Evolutionary conservation across 1,140 invertebrate species (phyloP), one percentile per base, ranked within the genome.

Genomic region (Potamilus streckersoni): DNA sequence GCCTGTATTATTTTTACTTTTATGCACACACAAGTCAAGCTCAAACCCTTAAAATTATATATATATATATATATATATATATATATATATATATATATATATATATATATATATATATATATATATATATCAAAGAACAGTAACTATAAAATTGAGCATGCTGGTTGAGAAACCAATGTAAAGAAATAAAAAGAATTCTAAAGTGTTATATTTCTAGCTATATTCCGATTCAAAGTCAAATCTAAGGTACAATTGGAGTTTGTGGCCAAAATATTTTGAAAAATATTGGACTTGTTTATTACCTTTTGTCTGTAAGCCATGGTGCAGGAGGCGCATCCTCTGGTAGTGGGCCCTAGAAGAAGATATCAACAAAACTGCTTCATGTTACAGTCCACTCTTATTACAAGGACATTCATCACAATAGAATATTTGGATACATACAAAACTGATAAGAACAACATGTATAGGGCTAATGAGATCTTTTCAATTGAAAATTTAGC

Each of bases 301-400:
- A 56, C 73, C 69, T 65, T 76, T 71, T 71, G 55, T 76, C 69
- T 14, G 74, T 76, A 71, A 76, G 74, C 74, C 74, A 76, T 59
- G 74, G 74, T 27, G 74, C 74, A 60, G 74, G 69, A 5, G 74
- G 74, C 56, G 69, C 74, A 61, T 58, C 27, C 1, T 59, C 31
- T 49, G 74, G 62, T 17, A 76, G 57, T 8, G 63, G 49, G 20
- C 63, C 60, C 74, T 76, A 58, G 58, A 71, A 60, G 17, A 69
- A n/a, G 56, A 31, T 31, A 31, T 55, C 2, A 61, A n/a, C 23
- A 66, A 59, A 12, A 58, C 16, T 49, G 6, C 38, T 8, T 8
- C 20, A 20, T 70, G 57, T 16, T 60, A 57, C 19, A 57, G 65
- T 66, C 19, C 4, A 20, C 38, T 27, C 20, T 17, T 66, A 1